Evolutionary conservation across 2,888 invertebrate species (phyloP).

Genomic region (Pheosia gnoma): DNA sequence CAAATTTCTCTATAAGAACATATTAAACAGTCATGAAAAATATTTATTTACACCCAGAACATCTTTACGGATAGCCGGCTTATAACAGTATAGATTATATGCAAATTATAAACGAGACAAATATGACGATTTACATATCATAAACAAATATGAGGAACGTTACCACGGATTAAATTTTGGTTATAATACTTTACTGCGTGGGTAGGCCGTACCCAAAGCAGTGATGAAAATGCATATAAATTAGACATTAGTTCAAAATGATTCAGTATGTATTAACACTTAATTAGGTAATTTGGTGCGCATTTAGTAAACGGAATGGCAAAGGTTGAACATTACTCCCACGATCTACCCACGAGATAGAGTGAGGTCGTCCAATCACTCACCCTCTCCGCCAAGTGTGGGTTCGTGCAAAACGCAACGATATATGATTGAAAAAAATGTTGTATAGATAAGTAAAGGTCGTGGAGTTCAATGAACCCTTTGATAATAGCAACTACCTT

Average conservation of each 20-base stretch:
- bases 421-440: slow-evolving; percentile 4
- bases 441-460: not conserved
- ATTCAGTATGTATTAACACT: slow-evolving; percentile 12
- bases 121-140: not conserved
- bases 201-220: not conserved
- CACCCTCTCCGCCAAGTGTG: slow-evolving; percentile 18
- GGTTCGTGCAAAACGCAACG: slow-evolving; percentile 15
- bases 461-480: not conserved
- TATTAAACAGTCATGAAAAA: no score
- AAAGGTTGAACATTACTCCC: slow-evolving; percentile 25
- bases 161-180: not conserved
- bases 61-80: not conserved
- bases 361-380: slow-evolving; percentile 28
- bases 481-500: not conserved
- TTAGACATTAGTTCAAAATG: not conserved
- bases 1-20: not conserved
- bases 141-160: not conserved
- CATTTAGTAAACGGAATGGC: slow-evolving; percentile 20
- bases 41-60: not conserved
- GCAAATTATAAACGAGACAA: not conserved
- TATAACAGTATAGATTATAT: not conserved
- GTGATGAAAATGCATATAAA: not conserved
- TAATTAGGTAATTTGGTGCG: slow-evolving; percentile 24
- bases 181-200: not conserved
- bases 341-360: slow-evolving; percentile 29